These are phyloP conservation scores for Nerophis lumbriciformis DNA, from an alignment of 2,113 vertebrate genomes.

Conservation along the genomic window DNA sequence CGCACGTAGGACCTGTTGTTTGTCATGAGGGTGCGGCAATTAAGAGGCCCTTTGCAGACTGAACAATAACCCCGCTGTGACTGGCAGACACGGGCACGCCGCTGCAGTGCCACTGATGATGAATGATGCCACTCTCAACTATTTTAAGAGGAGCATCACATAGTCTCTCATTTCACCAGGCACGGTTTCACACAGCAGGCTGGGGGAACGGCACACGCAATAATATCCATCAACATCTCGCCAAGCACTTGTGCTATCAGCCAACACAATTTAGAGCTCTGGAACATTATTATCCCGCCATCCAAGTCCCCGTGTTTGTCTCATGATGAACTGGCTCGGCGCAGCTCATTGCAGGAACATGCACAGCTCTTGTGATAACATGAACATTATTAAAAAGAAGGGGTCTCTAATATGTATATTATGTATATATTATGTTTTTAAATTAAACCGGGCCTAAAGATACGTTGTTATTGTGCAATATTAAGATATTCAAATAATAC, in stretches of 20 bases:
- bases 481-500: no score
- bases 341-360: constrained; percentile 61
- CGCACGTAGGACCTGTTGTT: constrained; percentile 10
- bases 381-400: constrained; percentile 44
- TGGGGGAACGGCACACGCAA: constrained; percentile 57
- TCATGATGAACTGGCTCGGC: constrained; percentile 49
- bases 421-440: no score
- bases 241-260: constrained; percentile 65
- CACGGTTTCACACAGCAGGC: constrained; percentile 53
- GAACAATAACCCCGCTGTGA: constrained; percentile 50
- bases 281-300: constrained; percentile 64
- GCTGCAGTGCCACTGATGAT: constrained; percentile 53
- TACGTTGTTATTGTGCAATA: no score
- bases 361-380: constrained; percentile 46
- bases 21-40: constrained; percentile 9
- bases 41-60: constrained; percentile 31
- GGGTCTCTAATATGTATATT: constrained; percentile 21
- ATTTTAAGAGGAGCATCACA: constrained; percentile 65
- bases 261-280: constrained; percentile 68
- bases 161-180: constrained; percentile 66
- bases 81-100: constrained; percentile 46
- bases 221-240: constrained; percentile 72
- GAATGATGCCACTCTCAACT: constrained; percentile 64
- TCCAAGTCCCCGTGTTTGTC: constrained; percentile 31
- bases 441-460: no score